A percentile compares a stretch with the other conserved stretches of the same genome.
Evolutionary conservation across 2,797 vertebrate species (phyloP).

Genomic region (Pogonophryne albipinna): DNA sequence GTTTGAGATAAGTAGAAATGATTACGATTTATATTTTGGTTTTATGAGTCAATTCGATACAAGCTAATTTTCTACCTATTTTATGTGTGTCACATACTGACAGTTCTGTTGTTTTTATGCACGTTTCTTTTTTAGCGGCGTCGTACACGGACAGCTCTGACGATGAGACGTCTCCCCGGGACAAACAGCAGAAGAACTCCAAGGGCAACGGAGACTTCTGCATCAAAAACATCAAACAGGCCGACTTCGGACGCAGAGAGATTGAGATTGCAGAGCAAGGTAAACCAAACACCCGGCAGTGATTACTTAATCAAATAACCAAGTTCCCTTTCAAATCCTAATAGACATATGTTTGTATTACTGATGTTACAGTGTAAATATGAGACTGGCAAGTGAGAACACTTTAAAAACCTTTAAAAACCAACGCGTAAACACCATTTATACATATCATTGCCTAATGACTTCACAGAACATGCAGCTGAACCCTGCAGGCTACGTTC

Average conservation of each 20-base stretch:
- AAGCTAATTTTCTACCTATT: background rate
- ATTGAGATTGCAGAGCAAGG: slow-evolving; percentile 99
- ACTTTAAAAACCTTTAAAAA: slow-evolving; percentile 30
- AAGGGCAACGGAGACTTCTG: slow-evolving; percentile 97
- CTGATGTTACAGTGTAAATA: too few species aligned
- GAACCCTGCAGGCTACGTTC: slow-evolving; percentile 26
- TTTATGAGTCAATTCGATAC: too few species aligned
- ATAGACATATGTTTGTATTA: too few species aligned
- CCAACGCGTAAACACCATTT: slow-evolving; percentile 11
- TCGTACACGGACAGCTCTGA: slow-evolving; percentile 99
- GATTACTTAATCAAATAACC: background rate
- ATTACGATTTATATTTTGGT: too few species aligned
- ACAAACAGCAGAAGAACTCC: slow-evolving; percentile 99
- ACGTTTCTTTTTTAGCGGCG: slow-evolving; percentile 85
- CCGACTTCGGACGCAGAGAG: slow-evolving; percentile 96
- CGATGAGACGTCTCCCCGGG: slow-evolving; percentile 96
- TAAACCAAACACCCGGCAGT: background rate
- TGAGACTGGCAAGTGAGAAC: slow-evolving; percentile 11
- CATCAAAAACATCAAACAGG: slow-evolving; percentile 99
- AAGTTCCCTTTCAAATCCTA: background rate
- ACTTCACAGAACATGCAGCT: slow-evolving; percentile 38
- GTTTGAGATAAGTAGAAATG: background rate
- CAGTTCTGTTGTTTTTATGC: background rate
- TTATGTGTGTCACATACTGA: background rate
- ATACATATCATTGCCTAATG: slow-evolving; percentile 30